Percentiles rank a stretch among this genome's conserved stretches.
Conservation (phyloP, 2,113 vertebrate genomes). For the Apaloderma vittatum region DNA sequence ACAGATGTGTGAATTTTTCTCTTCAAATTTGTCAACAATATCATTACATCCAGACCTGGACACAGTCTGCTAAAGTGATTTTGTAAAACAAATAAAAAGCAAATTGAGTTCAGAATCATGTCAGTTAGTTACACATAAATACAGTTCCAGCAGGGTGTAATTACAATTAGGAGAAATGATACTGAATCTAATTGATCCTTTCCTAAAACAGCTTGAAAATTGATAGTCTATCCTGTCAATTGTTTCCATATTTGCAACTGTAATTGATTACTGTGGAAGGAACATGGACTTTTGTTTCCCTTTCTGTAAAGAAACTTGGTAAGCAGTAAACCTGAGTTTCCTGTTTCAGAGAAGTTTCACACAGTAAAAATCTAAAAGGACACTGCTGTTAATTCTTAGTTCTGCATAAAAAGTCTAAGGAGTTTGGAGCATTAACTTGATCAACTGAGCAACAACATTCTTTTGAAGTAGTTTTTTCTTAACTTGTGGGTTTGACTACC, state of each 20-base stretch:
- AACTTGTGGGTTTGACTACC: background rate
- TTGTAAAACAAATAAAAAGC: background rate
- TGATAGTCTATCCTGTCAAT: background rate
- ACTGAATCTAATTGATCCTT: background rate
- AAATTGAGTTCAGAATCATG: background rate
- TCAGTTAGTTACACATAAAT: background rate
- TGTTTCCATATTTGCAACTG: background rate
- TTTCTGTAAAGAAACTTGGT: background rate
- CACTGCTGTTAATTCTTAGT: background rate
- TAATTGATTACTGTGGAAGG: background rate
- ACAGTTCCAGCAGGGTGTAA: background rate
- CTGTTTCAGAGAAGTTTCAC: background rate
- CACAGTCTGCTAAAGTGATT: background rate
- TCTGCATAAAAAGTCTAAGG: background rate
- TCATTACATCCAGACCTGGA: background rate
- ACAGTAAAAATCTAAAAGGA: background rate
- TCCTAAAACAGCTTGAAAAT: background rate
- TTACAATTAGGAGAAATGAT: background rate
- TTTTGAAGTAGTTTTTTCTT: background rate
- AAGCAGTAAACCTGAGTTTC: background rate
- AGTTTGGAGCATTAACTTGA: background rate
- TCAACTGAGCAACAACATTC: background rate
- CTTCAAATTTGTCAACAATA: background rate
- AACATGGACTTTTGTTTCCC: background rate
- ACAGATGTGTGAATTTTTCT: background rate